A percentile compares a stretch with the other conserved stretches of the same genome.
phyloP scores from a whole-genome alignment of 2,888 invertebrate genomes.

The Polyommatus iphigenia region DNA sequence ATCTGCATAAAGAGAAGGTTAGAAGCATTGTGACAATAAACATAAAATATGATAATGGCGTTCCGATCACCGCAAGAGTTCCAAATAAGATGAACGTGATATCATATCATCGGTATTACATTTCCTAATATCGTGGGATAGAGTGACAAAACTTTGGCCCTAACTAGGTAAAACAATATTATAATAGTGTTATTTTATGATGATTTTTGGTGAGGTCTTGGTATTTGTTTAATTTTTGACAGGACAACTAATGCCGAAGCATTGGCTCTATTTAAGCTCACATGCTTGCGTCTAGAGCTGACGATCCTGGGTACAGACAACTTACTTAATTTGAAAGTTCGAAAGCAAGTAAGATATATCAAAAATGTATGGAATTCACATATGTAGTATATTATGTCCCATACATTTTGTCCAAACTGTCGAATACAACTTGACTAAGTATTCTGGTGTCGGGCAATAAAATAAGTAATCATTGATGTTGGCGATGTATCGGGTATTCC shows the following conservation, averaged over 20 bases:
- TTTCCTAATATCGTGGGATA: neutral
- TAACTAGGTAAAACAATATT: no score
- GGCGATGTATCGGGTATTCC: neutral
- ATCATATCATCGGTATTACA: neutral
- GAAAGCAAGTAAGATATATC: no score
- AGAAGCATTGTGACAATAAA: neutral
- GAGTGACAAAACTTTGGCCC: no score
- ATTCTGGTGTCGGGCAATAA: neutral
- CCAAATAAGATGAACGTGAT: neutral
- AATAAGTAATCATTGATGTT: neutral
- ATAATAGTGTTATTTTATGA: no score
- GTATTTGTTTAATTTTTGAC: neutral
- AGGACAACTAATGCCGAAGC: no score
- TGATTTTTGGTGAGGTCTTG: neutral
- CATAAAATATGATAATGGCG: slow-evolving; percentile 1
- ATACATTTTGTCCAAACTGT: neutral
- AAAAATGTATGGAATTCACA: no score
- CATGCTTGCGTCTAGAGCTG: no score
- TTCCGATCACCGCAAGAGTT: neutral
- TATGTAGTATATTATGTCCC: no score
- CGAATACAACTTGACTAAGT: neutral
- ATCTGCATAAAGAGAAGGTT: no score
- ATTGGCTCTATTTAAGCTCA: no score
- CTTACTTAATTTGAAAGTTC: no score
- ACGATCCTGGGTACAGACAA: no score